Percentiles rank a stretch among this genome's conserved stretches.
These are phyloP conservation scores for Tetropium fuscum DNA, from an alignment of 2,888 invertebrate genomes.

Conservation along the genomic window DNA sequence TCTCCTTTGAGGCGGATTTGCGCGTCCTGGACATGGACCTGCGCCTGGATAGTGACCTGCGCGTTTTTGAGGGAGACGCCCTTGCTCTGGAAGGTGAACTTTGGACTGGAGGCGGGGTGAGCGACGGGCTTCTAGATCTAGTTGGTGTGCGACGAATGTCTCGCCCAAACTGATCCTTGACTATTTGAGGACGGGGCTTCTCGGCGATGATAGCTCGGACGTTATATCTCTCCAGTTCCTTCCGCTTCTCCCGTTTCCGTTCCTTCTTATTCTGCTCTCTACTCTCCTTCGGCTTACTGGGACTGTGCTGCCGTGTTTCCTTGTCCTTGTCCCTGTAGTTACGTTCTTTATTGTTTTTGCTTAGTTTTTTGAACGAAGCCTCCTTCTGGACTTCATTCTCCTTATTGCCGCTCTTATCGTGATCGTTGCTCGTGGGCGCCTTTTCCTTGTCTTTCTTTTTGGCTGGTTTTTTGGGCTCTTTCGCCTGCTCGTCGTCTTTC, in stretches of 20 bases:
- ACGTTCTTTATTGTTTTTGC: conserved; percentile 80
- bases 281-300: conserved; percentile 55
- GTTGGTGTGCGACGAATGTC: conserved; percentile 68
- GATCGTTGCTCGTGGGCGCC: conserved; percentile 65
- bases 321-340: conserved; percentile 79
- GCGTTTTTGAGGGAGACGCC: conserved; percentile 46
- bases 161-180: conserved; percentile 83
- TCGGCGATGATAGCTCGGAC: conserved; percentile 83
- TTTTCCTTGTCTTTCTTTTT: conserved; percentile 67
- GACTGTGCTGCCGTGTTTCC: conserved; percentile 62
- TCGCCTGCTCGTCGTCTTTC: conserved; percentile 58
- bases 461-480: conserved; percentile 56
- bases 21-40: conserved; percentile 51
- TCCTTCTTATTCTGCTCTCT: conserved; percentile 53
- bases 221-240: conserved; percentile 86
- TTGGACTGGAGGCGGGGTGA: conserved; percentile 51
- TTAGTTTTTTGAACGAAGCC: conserved; percentile 82
- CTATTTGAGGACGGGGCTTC: conserved; percentile 67
- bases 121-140: conserved; percentile 50
- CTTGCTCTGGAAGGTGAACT: conserved; percentile 48
- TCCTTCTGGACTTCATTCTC: conserved; percentile 66
- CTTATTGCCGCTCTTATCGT: conserved; percentile 70
- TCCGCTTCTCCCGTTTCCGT: conserved; percentile 73
- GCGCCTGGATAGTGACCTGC: conserved; percentile 45
- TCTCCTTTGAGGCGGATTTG: conserved; percentile 37